Evolutionary conservation across 2,113 vertebrate genomes (phyloP), one percentile per base, ranked within the genome.

Genomic region (Leiothrix lutea): DNA sequence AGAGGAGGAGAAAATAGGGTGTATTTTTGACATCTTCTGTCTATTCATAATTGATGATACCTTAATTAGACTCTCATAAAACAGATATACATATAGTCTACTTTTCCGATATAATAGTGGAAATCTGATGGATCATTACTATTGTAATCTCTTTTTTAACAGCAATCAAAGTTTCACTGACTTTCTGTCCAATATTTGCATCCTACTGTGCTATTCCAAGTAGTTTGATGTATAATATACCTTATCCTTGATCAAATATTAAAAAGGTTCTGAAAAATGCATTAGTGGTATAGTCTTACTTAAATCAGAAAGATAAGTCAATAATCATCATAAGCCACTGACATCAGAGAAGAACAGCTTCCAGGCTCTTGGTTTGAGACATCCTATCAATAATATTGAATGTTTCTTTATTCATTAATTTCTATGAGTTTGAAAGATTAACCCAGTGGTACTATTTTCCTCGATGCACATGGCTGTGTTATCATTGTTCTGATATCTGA

Each of bases 171-270:
- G 9, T 56, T 91, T 87, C 57, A 72, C 42, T 1, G 18, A 66
- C 21, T 94, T 95, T 81, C 48, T 89, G 33, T 45, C 72, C 61
- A 84, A 25, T 19, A 57, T 94, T 89, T 94, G 54, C 6, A 2
- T 75, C 70, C 84, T 81, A 67, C 56, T 75, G 24, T 15, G 60
- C 31, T 58, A 35, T 81, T 94, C 18, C 31, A 88, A 48, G 47
- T 60, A 71, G 42, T 62, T 51, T 65, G 50, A 87, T 78, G 13
- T 58, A 85, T 85, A 79, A 91, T 86, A 65, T 82, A 60, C 61
- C 88, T 95, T 92, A 69, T 79, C 70, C 57, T 88, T 92, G 79
- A 95, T 95, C 53, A 91, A 87, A 95, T 92, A 95, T 92, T 92
- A n/a, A 89, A 81, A 85, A 65, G n/a, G 25, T 69, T 86, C 73